Evolutionary conservation across 2,113 vertebrate species (phyloP).

Genomic region (Cisticola juncidis): DNA sequence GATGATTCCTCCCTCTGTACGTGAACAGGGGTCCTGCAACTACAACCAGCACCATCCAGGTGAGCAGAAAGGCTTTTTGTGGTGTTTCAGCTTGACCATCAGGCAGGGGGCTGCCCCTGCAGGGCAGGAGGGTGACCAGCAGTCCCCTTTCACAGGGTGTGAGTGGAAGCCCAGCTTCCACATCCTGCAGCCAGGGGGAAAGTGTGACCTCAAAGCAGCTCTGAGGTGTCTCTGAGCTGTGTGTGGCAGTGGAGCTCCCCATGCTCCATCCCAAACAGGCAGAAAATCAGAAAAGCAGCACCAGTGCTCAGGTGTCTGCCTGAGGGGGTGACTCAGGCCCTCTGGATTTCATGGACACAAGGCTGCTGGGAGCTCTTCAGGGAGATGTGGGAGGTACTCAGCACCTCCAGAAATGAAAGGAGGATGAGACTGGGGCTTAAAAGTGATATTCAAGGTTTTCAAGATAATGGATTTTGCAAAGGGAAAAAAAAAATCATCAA

Average conservation of each 20-base stretch:
- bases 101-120: not conserved
- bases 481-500: not conserved
- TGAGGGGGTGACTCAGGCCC: not conserved
- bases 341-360: not conserved
- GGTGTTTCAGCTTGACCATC: not conserved
- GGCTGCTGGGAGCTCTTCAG: not conserved
- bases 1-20: not conserved
- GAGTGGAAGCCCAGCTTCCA: not conserved
- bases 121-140: not conserved
- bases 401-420: not conserved
- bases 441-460: not conserved
- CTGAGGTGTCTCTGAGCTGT: not conserved
- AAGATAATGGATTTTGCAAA: not conserved
- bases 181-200: not conserved
- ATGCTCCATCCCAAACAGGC: not conserved
- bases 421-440: not conserved
- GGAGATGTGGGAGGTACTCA: not conserved
- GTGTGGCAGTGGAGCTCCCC: not conserved
- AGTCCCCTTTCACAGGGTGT: accelerated
- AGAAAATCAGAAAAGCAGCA: not conserved
- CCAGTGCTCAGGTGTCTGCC: not conserved
- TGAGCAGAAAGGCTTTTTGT: not conserved
- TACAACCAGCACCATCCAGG: not conserved
- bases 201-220: not conserved
- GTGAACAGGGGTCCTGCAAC: not conserved